Evolutionary conservation across 2,797 vertebrate species (phyloP), one percentile per base, ranked within the genome.

Genomic region (Ctenopoma multispine): DNA sequence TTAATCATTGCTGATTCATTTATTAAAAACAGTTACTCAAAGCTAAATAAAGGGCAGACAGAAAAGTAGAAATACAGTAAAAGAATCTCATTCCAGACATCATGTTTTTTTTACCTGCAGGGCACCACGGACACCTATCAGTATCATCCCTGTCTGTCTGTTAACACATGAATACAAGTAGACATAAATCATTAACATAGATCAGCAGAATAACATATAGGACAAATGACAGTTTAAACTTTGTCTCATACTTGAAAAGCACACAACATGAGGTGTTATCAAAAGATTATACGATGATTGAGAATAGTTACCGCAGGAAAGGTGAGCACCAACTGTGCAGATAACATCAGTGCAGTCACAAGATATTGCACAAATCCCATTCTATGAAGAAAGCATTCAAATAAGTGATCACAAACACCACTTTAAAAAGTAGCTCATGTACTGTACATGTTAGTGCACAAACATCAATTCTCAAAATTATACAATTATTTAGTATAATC

Each of bases 71-170:
- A 9, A 62, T n/a, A n/a, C n/a, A 56, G 56, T 10, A 17, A 8
- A 44, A 62, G 44, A 55, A 40, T 36, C 2, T 34, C 2, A 41
- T 3, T 0, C 3, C 4, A 41, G 0, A 43, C 15, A 18, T 17
- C 1, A 14, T 3, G 7, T 1, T 60, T 29, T 24, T 76, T 79
- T 89, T 74, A 94, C 94, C 94, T 89, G 92, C 17, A 65, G 58
- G 34, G 12, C 94, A 95, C 36, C 15, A 1, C 0, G 0, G 0
- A 66, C 83, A 90, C 0, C 0, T 0, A 4, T 3, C 53, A 9
- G 0, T 6, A 1, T 0, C 2, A 1, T 0, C 0, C 0, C 0
- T 1, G 38, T 46, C 18, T 17, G 4, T 2, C 70, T 81, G 73
- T 69, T 41, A 44, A 80, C 34, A 69, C 50, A 63, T 38, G 4